Evolutionary conservation across 2,888 invertebrate species (phyloP), one percentile per base, ranked within the genome.

Genomic region (Apodemia duryi): DNA sequence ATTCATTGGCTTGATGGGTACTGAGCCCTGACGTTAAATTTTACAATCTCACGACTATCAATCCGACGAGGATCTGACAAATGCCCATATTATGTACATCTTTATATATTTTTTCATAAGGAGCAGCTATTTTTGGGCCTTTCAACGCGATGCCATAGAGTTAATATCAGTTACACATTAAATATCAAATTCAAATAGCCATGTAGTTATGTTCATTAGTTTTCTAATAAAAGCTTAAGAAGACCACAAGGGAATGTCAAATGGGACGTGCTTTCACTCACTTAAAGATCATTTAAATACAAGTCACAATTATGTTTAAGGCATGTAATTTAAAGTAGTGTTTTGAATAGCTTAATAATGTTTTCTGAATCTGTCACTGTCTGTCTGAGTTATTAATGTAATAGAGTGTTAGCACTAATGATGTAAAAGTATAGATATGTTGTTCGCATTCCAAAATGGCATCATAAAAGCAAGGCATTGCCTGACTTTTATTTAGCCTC

Each of bases 181-280:
- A 49, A 49, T 49, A 63, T 54, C 54, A 51, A 64, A 29, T 38
- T 82, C 80, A 77, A 84, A 80, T 32, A 32, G 57, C 54, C 29
- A 21, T 32, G 38, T 46, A 64, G 43, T 83, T 80, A 80, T 81
- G 79, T 82, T 80, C 81, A 86, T 84, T 84, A 87, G 85, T 82
- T 81, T 82, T 84, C 83, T 84, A 82, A 80, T 79, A 75, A 76
- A 84, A 80, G 81, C 85, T 83, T 51, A 84, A 85, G 21, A 21
- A 21, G 82, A 88, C 86, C 83, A 86, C 84, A 86, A 87, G 86
- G 87, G 88, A 86, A 86, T 21, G 21, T 21, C 21, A 21, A 21
- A 21, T 83, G 65, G 64, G 49, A 83, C 85, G 74, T 83, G 85
- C 89, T 90, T 90, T 90, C 89, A 86, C 89, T 82, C 78, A 76